These are phyloP conservation scores for Helarctos malayanus DNA, from an alignment of 2,797 vertebrate genomes.

Conservation along the genomic window DNA sequence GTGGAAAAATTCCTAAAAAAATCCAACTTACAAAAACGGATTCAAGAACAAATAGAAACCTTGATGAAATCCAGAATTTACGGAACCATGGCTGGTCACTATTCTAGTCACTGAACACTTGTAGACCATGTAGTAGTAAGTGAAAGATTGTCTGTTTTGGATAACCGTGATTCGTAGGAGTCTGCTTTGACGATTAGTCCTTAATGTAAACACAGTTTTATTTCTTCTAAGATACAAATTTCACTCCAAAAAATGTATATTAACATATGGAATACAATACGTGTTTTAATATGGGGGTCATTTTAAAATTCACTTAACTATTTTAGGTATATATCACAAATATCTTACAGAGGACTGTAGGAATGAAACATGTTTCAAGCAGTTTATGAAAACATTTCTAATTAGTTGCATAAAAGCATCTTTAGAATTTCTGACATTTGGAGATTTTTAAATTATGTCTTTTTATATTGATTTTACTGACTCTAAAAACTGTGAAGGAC, in stretches of 20 bases:
- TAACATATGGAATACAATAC: not conserved
- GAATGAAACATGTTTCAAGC: not conserved
- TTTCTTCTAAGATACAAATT: slow-evolving; percentile 48
- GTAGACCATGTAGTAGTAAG: not conserved
- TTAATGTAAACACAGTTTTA: not conserved
- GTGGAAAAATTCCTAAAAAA: not conserved
- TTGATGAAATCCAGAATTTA: not conserved
- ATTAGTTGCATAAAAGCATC: not conserved
- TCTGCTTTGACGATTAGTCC: not conserved
- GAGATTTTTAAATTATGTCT: not conserved
- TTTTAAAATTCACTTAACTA: not conserved
- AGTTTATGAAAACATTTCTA: slow-evolving; percentile 6
- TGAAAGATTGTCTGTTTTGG: not conserved
- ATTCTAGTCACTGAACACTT: not conserved
- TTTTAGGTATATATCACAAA: not conserved
- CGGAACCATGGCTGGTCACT: not conserved
- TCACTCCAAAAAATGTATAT: not conserved
- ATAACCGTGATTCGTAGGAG: not conserved
- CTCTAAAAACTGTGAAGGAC: not conserved
- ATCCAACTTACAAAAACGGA: not conserved
- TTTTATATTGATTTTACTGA: slow-evolving; percentile 2
- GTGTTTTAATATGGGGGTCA: not conserved
- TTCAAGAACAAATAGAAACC: not conserved
- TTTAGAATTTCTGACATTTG: slow-evolving; percentile 49
- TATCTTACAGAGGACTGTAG: not conserved